Evolutionary conservation across 2,113 vertebrate genomes (phyloP), one percentile per base, ranked within the genome.

Genomic region (Tylochromis polylepis): DNA sequence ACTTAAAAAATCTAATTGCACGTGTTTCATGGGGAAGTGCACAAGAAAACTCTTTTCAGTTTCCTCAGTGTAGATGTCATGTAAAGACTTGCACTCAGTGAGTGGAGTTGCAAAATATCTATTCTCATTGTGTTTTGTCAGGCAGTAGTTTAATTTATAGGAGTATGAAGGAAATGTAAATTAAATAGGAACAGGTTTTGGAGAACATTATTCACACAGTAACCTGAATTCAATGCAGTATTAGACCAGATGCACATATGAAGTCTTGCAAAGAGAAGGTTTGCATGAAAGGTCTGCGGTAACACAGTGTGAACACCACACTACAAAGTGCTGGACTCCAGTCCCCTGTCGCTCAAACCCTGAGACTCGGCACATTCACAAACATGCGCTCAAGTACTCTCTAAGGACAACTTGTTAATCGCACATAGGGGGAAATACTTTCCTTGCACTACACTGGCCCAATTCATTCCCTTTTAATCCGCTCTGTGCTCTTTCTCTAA

Each of bases 401-500:
- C 77, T 70, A 29, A 83, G 89, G 83, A 91, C 81, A 93, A 92
- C 90, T 91, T 92, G 88, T 87, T 89, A 91, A 94, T 91, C 91
- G 86, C 88, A 92, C 92, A 94, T 94, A 91, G 85, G 80, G 86
- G 84, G 82, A 93, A 93, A 93, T 93, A 91, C 92, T 94, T 95
- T 86, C 36, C 87, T 78, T 24, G 20, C 82, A 94, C 89, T 93
- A 96, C 95, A 97, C 95, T 95, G 94, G 91, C 91, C 90, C 93
- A 91, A 95, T 96, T 96, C 95, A 96, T 96, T 94, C 89, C 88
- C 18, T 79, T 93, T 86, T 96, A 96, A 96, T 96, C 96, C 90
- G 83, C 90, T 96, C 95, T 93, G 90, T 88, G 92, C 90, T 92
- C 87, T 91, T 93, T 90, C 90, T 92, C 89, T 94, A 90, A 91